Conservation (phyloP, 2,113 vertebrate species). For the Marmota monax region DNA sequence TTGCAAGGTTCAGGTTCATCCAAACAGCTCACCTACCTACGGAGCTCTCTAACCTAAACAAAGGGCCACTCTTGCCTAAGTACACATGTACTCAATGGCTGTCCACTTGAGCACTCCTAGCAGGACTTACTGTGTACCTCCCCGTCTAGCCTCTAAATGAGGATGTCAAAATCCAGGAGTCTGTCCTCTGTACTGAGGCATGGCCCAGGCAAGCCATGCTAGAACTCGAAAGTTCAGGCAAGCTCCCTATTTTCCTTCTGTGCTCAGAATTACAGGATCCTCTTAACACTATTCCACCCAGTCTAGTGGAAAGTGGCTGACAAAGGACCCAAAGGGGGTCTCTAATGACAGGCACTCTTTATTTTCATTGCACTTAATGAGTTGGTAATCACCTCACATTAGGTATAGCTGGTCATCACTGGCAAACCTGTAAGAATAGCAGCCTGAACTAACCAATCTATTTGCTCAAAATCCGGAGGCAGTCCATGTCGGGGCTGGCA, state of each 20-base stretch:
- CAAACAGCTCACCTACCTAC: rapidly evolving
- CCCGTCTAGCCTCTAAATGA: too few relatives aligned
- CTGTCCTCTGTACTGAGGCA: too few relatives aligned
- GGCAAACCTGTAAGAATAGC: neutral
- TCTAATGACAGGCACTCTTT: neutral
- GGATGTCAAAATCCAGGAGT: too few relatives aligned
- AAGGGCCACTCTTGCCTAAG: too few relatives aligned
- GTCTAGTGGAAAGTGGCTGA: too few relatives aligned
- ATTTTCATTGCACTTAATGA: too few relatives aligned
- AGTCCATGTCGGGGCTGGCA: neutral
- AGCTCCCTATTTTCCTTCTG: neutral
- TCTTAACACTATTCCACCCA: neutral
- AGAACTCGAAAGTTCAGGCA: neutral
- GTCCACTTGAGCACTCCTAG: too few relatives aligned
- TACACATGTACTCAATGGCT: too few relatives aligned
- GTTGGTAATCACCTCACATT: neutral
- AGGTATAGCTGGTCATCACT: neutral
- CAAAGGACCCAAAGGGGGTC: too few relatives aligned
- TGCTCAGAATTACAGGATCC: neutral
- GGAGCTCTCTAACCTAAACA: neutral
- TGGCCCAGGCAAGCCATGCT: too few relatives aligned
- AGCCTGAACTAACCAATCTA: neutral
- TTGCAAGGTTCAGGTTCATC: neutral
- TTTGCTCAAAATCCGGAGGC: neutral
- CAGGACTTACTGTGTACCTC: too few relatives aligned